Evolutionary conservation across 1,140 invertebrate genomes (phyloP), one percentile per base, ranked within the genome.

Genomic region (Drosophila dunni): DNA sequence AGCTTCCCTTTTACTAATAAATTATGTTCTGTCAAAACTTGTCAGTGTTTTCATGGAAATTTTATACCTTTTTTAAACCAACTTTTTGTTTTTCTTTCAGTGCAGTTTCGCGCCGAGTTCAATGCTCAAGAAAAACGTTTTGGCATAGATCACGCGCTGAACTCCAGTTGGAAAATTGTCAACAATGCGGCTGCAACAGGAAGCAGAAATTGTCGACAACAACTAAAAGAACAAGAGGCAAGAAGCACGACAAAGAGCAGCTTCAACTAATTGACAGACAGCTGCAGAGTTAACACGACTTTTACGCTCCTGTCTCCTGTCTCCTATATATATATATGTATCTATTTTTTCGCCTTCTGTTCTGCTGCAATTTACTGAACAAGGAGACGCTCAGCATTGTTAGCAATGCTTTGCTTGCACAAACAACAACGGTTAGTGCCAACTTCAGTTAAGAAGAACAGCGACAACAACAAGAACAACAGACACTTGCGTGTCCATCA

Each of bases 191-290:
- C 51, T 62, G 58, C 46, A 51, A 62, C 62, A 79, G 73, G 73
- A 75, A 75, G 72, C 53, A 10, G 61, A 38, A 42, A 29, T 51
- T 38, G 33, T 53, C 50, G 48, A 33, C 48, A 53, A 50, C 33
- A 63, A 62, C 51, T 53, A 44, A 33, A 29, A 46, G 34, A 62
- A 17, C 56, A 75, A 53, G 66, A 78, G 56, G 4, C 48, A 77
- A 42, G 53, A 71, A 63, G 36, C 67, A 61, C 61, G 65, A 78
- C 62, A 66, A 78, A 78, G 48, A 70, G 71, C 81, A 84, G 81
- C 83, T 75, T 75, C 60, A 84, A 75, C 84, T 88, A 88, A 88
- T 88, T 88, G 84, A 88, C 84, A 88, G 83, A 88, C 83, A 88
- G 82, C 75, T 81, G 73, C 66, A 67, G 48, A 33, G 3, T 11